phyloP scores from a whole-genome alignment of 1,140 invertebrate genomes.

The Anoplophora glabripennis region DNA sequence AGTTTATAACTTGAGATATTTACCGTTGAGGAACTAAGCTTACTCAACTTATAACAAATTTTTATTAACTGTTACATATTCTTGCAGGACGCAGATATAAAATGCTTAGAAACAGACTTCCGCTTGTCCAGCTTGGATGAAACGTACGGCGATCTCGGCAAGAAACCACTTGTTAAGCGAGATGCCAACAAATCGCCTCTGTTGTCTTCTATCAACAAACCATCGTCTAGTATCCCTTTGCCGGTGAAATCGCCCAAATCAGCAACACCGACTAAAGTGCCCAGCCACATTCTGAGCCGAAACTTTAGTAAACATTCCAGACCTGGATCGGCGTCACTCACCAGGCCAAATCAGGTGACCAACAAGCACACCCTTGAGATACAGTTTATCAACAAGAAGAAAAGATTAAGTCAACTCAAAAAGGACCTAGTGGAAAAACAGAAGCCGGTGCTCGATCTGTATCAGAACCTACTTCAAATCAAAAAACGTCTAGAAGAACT shows the following conservation, averaged over 20 bases:
- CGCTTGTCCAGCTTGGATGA: conserved; percentile 6
- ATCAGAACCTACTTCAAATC: conserved; percentile 34
- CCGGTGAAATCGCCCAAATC: conserved; percentile 23
- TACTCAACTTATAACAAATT: too few relatives aligned
- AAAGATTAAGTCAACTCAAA: conserved; percentile 31
- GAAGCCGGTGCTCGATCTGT: conserved; percentile 38
- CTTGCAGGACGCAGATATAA: too few relatives aligned
- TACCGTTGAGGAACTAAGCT: too few relatives aligned
- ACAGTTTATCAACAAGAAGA: conserved; percentile 44
- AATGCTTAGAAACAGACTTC: background rate
- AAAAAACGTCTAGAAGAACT: conserved; percentile 42
- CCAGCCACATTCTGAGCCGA: background rate
- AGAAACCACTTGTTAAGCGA: background rate
- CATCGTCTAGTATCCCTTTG: conserved; percentile 23
- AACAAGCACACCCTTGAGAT: conserved; percentile 40
- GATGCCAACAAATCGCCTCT: background rate
- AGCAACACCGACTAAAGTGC: conserved; percentile 14
- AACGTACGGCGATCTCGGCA: conserved; percentile 13
- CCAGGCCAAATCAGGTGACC: conserved; percentile 10
- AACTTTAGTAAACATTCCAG: conserved; percentile 10
- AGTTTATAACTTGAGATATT: background rate
- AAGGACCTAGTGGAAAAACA: conserved; percentile 40
- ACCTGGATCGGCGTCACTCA: conserved; percentile 18
- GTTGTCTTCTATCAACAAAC: conserved; percentile 4
- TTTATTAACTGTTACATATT: too few relatives aligned